Conservation (phyloP, 1,140 invertebrate species). For the Drosophila ercepeae region DNA sequence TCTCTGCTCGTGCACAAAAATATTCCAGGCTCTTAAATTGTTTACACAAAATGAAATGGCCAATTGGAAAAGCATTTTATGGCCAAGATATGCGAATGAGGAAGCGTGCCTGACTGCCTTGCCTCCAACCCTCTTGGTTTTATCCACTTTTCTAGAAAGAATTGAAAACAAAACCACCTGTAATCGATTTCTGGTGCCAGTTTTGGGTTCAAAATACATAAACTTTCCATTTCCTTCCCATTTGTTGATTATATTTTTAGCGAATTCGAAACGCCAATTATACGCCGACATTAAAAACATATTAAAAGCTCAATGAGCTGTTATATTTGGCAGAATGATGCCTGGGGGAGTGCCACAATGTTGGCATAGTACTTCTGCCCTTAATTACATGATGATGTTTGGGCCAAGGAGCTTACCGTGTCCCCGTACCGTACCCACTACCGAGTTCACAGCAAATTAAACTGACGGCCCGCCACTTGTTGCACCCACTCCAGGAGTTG, state of each 20-base stretch:
- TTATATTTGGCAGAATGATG: slow-evolving; percentile 48
- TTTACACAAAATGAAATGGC: slow-evolving; percentile 18
- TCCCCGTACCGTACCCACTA: slow-evolving; percentile 29
- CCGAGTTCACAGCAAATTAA: slow-evolving; percentile 61
- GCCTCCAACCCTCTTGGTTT: neutral
- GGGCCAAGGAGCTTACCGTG: neutral
- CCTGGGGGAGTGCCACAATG: slow-evolving; percentile 13
- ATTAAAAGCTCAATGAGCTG: slow-evolving; percentile 81
- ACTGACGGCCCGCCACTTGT: slow-evolving; percentile 68
- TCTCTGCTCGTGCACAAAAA: slow-evolving; percentile 50
- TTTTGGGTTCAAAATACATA: slow-evolving; percentile 58
- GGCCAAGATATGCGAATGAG: neutral
- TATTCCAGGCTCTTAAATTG: slow-evolving; percentile 25
- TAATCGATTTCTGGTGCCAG: neutral
- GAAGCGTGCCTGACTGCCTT: neutral
- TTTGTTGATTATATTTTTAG: slow-evolving; percentile 52
- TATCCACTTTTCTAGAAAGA: too few relatives aligned
- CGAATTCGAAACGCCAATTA: slow-evolving; percentile 56
- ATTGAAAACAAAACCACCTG: neutral
- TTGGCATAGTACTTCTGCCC: neutral
- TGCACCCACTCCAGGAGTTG: slow-evolving; percentile 35
- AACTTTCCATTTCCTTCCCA: slow-evolving; percentile 71
- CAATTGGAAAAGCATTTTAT: slow-evolving; percentile 27
- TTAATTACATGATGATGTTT: slow-evolving; percentile 30
- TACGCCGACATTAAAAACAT: slow-evolving; percentile 72